Conservation (phyloP, 92 coral and sea anemone genomes). For the Plumapathes pennacea region DNA sequence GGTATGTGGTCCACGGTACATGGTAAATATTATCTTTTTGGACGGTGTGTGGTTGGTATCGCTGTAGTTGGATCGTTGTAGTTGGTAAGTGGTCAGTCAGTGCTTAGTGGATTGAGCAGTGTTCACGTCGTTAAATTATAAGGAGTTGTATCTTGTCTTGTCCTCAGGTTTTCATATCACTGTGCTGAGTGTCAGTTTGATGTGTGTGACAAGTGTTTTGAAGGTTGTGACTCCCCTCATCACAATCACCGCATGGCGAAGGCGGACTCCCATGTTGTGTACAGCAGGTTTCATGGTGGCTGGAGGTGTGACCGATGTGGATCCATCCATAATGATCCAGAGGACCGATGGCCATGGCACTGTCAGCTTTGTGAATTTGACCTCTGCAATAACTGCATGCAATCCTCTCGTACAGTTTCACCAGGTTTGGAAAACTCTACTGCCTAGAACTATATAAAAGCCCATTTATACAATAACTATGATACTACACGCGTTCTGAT, state of each 20-base stretch:
- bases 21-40: too few relatives aligned
- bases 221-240: slow-evolving; percentile 44
- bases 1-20: too few relatives aligned
- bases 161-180: slow-evolving; percentile 72
- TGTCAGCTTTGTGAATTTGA: slow-evolving; percentile 82
- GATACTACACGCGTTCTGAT: too few relatives aligned
- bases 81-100: too few relatives aligned
- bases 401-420: too few relatives aligned
- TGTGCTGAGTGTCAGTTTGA: slow-evolving; percentile 81
- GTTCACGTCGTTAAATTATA: too few relatives aligned
- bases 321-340: slow-evolving; percentile 41
- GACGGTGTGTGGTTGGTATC: too few relatives aligned
- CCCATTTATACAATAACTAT: too few relatives aligned
- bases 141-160: neutral
- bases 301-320: slow-evolving; percentile 93
- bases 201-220: slow-evolving; percentile 71
- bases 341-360: slow-evolving; percentile 73
- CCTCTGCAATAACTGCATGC: slow-evolving; percentile 75
- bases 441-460: too few relatives aligned
- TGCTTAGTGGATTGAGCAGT: too few relatives aligned
- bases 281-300: slow-evolving; percentile 71
- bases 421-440: too few relatives aligned
- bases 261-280: slow-evolving; percentile 72
- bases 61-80: too few relatives aligned
- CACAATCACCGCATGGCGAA: slow-evolving; percentile 71